These are phyloP conservation scores for Vidua chalybeata DNA, from an alignment of 2,113 vertebrate genomes.

Conservation along the genomic window DNA sequence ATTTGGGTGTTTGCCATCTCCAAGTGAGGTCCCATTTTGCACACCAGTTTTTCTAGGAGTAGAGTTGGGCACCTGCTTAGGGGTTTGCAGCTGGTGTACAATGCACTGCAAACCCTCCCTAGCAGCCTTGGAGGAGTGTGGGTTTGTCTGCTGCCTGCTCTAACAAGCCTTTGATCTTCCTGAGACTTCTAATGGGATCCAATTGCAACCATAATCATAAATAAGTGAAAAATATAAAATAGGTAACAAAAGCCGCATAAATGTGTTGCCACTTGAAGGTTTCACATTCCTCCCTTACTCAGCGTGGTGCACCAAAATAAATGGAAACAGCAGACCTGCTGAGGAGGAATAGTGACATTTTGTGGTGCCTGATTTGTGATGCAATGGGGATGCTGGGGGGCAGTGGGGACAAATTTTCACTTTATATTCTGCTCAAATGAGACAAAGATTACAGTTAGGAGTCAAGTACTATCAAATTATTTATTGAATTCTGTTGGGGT, in stretches of 20 bases:
- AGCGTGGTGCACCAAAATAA: neutral
- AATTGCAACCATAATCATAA: neutral
- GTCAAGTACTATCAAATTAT: conserved; percentile 69
- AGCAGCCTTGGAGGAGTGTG: neutral
- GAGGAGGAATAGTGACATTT: conserved; percentile 38
- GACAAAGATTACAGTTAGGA: conserved; percentile 69
- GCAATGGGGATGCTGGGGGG: conserved; percentile 29
- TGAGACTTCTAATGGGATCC: conserved; percentile 21
- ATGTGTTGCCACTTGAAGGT: conserved; percentile 20
- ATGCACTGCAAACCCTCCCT: neutral
- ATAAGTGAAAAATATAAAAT: conserved; percentile 45
- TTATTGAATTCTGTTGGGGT: conserved; percentile 65
- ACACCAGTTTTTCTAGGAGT: neutral
- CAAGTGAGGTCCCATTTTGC: fast-evolving
- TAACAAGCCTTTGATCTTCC: conserved; percentile 11
- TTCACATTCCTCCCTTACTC: conserved; percentile 11
- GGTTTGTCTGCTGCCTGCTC: neutral
- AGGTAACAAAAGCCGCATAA: neutral
- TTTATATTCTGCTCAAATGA: conserved; percentile 68
- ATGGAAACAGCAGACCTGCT: conserved; percentile 20
- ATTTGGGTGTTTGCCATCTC: neutral
- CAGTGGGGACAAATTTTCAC: conserved; percentile 38
- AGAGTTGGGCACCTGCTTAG: neutral
- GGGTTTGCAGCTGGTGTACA: neutral
- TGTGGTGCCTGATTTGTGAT: neutral